Percentiles rank a stretch among this genome's conserved stretches.
Evolutionary conservation across 2,888 invertebrate species (phyloP).

Genomic region (Esperia sulphurella): DNA sequence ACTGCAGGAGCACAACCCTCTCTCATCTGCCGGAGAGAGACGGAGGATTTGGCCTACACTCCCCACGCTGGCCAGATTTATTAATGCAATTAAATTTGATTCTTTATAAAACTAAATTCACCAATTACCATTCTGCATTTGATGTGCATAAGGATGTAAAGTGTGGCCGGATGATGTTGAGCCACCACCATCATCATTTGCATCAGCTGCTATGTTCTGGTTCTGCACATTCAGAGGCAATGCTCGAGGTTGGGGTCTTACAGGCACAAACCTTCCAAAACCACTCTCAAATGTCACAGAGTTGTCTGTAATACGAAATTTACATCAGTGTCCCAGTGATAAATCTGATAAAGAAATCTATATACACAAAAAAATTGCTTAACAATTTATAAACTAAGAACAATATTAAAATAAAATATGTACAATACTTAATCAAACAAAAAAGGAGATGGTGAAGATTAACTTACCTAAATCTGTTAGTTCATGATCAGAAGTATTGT

Average conservation of each 20-base stretch:
- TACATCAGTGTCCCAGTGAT: too few species aligned
- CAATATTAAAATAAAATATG: too few species aligned
- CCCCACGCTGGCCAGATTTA: too few species aligned
- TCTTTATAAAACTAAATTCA: neutral
- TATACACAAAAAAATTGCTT: too few species aligned
- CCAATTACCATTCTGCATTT: conserved; percentile 65
- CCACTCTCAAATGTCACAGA: conserved; percentile 68
- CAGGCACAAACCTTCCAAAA: conserved; percentile 73
- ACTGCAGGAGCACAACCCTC: too few species aligned
- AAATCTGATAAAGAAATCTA: too few species aligned
- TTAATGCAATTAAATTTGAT: neutral
- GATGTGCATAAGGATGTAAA: conserved; percentile 66
- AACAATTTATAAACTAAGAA: too few species aligned
- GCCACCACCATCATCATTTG: conserved; percentile 57
- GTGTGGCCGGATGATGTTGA: conserved; percentile 57
- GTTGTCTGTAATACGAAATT: conserved; percentile 56
- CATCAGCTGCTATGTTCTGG: conserved; percentile 53
- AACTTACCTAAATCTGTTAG: conserved; percentile 68
- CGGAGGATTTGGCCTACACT: too few species aligned
- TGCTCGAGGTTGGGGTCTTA: conserved; percentile 70
- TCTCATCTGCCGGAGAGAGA: too few species aligned
- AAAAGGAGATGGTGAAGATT: neutral
- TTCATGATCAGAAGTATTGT: conserved; percentile 72
- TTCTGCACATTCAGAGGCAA: conserved; percentile 67
- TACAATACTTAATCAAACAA: neutral